Base-by-base conservation (phyloP, 23 tunicate species). In the Styela clava region DNA sequence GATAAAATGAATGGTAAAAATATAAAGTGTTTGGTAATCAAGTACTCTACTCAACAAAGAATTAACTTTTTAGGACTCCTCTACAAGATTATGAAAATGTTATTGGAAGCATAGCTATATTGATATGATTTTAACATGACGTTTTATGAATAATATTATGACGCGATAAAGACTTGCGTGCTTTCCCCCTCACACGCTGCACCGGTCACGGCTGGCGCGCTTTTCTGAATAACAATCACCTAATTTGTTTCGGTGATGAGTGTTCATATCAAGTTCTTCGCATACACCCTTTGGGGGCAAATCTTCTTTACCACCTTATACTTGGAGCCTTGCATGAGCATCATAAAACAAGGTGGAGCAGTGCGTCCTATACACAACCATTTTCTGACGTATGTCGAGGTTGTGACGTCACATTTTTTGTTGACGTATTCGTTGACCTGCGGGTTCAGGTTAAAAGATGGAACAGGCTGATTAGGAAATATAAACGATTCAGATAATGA, bases 221-320 rank as follows among this genome's bases (percentile, higher is more conserved):
- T 12, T 5, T 44, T 12, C 56, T 44, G 56, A 44, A n/a, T n/a
- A n/a, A n/a, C n/a, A 5, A 44, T 7, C 56, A 44, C 12, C 56
- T 44, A 5, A 5, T 44, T 44, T 5, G 12, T 12, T 44, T 44
- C 56, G 56, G 56, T 12, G 7, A 65, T 65, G 16, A 3, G 16
- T 28, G 9, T 26, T 25, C 31, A 28, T 5, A 65, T 65, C 9
- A 26, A 16, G 5, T 65, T 28, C 9, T 28, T 25, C 71, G 71
- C 7, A 65, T 65, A 65, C 77, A 34, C 35, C 35, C 35, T 71
- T 30, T 27, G 77, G 16, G 77, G 24, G 77, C 77, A 71, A 32
- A 71, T 71, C 77, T 71, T 71, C 5, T 71, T 71, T 22, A 35
- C 77, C 3, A 71, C 77, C 35, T 34, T 71, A 32, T 71, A 71